These are phyloP conservation scores for Dichetophora obliterata DNA, from an alignment of 2,888 invertebrate genomes.

Conservation along the genomic window DNA sequence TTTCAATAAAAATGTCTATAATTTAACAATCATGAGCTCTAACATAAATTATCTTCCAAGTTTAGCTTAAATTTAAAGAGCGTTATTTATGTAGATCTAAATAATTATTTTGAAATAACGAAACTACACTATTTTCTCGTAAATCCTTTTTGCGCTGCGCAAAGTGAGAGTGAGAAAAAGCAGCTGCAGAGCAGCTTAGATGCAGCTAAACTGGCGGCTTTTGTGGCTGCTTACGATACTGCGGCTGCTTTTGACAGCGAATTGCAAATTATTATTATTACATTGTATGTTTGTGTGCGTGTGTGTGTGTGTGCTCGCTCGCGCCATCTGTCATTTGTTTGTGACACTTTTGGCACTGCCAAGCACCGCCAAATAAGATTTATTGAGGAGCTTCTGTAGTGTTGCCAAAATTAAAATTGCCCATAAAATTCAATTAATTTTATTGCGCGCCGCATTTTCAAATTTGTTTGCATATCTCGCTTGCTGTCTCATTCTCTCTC, in stretches of 20 bases:
- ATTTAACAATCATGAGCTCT: too few relatives aligned
- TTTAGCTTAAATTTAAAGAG: neutral
- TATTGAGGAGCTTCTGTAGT: constrained; percentile 40
- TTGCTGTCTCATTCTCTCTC: neutral
- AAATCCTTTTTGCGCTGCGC: neutral
- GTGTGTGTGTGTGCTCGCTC: neutral
- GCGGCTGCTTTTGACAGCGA: constrained; percentile 42
- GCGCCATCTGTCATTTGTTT: constrained; percentile 25
- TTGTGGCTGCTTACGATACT: constrained; percentile 27
- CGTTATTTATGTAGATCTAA: too few relatives aligned
- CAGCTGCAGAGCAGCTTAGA: neutral
- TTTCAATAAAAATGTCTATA: too few relatives aligned
- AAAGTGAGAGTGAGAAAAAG: neutral
- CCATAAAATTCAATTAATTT: constrained; percentile 28
- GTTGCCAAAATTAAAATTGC: constrained; percentile 40
- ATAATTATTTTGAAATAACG: too few relatives aligned
- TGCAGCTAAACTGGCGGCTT: too few relatives aligned
- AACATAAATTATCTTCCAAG: neutral
- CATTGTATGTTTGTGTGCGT: constrained; percentile 25
- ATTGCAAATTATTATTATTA: constrained; percentile 53
- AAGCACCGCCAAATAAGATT: constrained; percentile 37
- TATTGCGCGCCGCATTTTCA: neutral
- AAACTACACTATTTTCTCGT: too few relatives aligned
- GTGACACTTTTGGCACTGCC: constrained; percentile 20
- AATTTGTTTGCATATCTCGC: neutral